A percentile compares a stretch with the other conserved stretches of the same genome.
Evolutionary conservation across 2,888 invertebrate genomes (phyloP).

Genomic region (Clanis bilineata): DNA sequence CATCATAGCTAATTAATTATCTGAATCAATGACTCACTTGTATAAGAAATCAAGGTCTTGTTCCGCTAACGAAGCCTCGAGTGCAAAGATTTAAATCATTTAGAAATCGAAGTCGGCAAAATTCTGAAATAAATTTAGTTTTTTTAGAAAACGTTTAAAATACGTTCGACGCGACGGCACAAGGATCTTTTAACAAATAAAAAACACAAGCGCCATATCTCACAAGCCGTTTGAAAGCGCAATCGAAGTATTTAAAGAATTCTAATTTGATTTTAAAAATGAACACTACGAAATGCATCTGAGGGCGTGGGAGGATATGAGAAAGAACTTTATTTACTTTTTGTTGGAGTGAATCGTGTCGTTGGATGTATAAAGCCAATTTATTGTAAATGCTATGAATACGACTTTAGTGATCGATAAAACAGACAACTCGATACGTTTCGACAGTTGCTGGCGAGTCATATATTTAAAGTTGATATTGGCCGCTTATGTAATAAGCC

Average conservation of each 20-base stretch:
- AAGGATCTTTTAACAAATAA: slow-evolving; percentile 34
- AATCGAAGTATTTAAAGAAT: slow-evolving; percentile 57
- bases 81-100: background rate
- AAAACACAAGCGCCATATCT: slow-evolving; percentile 49
- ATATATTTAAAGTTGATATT: background rate
- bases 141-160: slow-evolving; percentile 30
- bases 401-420: slow-evolving; percentile 20
- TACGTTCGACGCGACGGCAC: slow-evolving; percentile 31
- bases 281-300: slow-evolving; percentile 39
- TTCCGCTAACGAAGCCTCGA: background rate
- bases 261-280: slow-evolving; percentile 61
- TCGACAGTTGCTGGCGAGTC: background rate
- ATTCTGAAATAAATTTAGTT: slow-evolving; percentile 20
- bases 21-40: slow-evolving; percentile 26
- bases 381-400: slow-evolving; percentile 1
- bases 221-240: slow-evolving; percentile 44
- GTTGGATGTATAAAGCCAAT: slow-evolving; percentile 25
- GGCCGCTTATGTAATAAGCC: background rate
- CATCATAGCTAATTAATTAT: slow-evolving; percentile 30
- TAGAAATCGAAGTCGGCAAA: background rate
- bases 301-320: slow-evolving; percentile 48
- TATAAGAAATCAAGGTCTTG: slow-evolving; percentile 11
- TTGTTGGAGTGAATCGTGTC: slow-evolving; percentile 31
- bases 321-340: slow-evolving; percentile 38
- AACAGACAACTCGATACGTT: too few relatives aligned